Evolutionary conservation across 2,888 invertebrate species (phyloP).

Genomic region (Phyllotreta striolata): DNA sequence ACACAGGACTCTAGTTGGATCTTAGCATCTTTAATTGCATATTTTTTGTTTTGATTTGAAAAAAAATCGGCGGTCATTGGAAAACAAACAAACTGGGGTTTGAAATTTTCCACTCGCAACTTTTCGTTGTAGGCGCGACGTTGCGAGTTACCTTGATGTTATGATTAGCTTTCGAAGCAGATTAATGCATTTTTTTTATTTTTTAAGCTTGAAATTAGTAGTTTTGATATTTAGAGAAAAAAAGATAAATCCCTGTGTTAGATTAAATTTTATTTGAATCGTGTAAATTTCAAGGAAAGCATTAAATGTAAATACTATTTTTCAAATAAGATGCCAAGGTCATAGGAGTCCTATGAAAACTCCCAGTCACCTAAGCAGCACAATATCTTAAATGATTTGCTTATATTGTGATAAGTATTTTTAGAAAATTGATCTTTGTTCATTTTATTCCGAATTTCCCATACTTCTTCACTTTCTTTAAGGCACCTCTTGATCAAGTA

Average conservation of each 20-base stretch:
- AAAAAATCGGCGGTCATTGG: too few relatives aligned
- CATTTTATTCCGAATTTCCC: too few relatives aligned
- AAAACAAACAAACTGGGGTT: neutral
- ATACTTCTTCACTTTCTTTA: too few relatives aligned
- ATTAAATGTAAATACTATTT: neutral
- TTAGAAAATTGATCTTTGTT: too few relatives aligned
- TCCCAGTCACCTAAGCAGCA: conserved; percentile 26
- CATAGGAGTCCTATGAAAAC: conserved; percentile 32
- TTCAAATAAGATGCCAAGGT: conserved; percentile 31
- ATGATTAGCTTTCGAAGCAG: conserved; percentile 37
- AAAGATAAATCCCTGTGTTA: conserved; percentile 5
- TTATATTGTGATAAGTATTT: too few relatives aligned
- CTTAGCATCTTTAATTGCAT: conserved; percentile 37
- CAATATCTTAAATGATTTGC: neutral
- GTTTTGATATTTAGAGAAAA: conserved; percentile 24
- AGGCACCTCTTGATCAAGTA: too few relatives aligned
- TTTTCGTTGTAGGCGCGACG: too few relatives aligned
- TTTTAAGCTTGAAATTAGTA: conserved; percentile 31
- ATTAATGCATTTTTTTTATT: conserved; percentile 34
- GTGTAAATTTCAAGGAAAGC: neutral
- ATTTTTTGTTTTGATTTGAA: conserved; percentile 2
- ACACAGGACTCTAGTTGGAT: conserved; percentile 39
- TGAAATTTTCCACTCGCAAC: neutral
- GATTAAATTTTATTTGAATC: neutral
- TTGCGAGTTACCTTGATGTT: too few relatives aligned